Evolutionary conservation across 2,797 vertebrate genomes (phyloP), one percentile per base, ranked within the genome.

Genomic region (Argentina silus): DNA sequence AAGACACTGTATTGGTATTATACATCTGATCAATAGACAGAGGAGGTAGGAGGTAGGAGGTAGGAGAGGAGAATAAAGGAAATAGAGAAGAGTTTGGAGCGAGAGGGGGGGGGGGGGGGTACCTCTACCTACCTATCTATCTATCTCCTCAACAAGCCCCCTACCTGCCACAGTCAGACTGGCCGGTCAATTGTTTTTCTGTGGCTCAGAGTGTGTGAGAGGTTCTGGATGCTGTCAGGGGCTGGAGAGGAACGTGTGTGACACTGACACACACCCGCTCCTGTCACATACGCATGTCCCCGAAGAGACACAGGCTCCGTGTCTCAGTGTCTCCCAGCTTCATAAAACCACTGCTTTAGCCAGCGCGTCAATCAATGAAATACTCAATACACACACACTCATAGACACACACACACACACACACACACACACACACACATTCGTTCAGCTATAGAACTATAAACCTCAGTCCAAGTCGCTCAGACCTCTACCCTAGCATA

Each of bases 281-380:
- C 76, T 87, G 87, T 89, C 84, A 86, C 76, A 76, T 81, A 85
- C 83, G 79, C 85, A 84, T 81, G 87, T 90, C 81, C 88, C 85
- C 83, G 78, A 17, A 67, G 89, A 92, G 89, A 91, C 89, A 78
- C 87, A 87, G 82, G 83, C 82, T 78, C 72, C 36, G 78, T 85
- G 84, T 91, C 80, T 88, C 82, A 80, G 85, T 87, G 89, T 83
- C 87, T 88, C 83, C 83, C 56, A 64, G 84, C 86, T 90, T 87
- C 83, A 88, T 89, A 87, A 90, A 90, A 89, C 85, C 78, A 76
- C 69, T 51, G 71, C 75, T 82, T 89, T 71, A 70, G 81, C 81
- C 85, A 65, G 79, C 17, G 82, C 79, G 77, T 83, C 86, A 87
- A 88, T 90, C 88, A 79, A 89, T 88, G 79, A 73, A 79, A 51